These are phyloP conservation scores for Orchestes rusci DNA, from an alignment of 2,888 invertebrate genomes.

Conservation along the genomic window DNA sequence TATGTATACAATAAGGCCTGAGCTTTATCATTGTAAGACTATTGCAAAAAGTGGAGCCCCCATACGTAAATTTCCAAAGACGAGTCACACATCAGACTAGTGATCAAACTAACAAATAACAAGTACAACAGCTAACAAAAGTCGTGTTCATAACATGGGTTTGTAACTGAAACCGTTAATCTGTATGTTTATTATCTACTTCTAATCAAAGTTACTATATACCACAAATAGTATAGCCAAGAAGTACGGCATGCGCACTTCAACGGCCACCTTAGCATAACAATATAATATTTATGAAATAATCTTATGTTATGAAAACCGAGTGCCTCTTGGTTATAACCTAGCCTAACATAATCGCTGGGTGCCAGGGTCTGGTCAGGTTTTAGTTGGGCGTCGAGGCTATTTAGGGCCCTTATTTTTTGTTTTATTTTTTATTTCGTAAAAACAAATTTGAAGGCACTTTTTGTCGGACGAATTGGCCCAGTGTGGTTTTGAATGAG, in stretches of 20 bases:
- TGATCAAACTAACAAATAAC: conserved; percentile 40
- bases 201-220: conserved; percentile 48
- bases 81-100: no score
- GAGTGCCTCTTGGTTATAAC: conserved; percentile 47
- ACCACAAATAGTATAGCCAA: conserved; percentile 45
- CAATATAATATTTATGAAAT: conserved; percentile 48
- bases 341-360: conserved; percentile 39
- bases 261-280: conserved; percentile 44
- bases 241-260: conserved; percentile 8
- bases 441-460: conserved; percentile 92
- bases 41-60: conserved; percentile 14
- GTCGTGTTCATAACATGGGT: conserved; percentile 42
- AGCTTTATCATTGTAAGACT: no score
- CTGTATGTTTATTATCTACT: conserved; percentile 46
- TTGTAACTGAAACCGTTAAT: conserved; percentile 46
- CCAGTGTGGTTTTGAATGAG: conserved; percentile 69
- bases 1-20: no score
- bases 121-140: conserved; percentile 44
- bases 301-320: conserved; percentile 45
- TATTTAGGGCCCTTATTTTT: conserved; percentile 82
- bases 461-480: conserved; percentile 93
- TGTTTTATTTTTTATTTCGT: conserved; percentile 71
- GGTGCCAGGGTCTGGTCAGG: conserved; percentile 40
- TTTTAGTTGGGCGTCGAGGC: conserved; percentile 68
- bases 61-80: no score